Percentiles rank a stretch among this genome's conserved stretches.
phyloP scores from a whole-genome alignment of 2,797 vertebrate species.

The Myripristis jacobus region DNA sequence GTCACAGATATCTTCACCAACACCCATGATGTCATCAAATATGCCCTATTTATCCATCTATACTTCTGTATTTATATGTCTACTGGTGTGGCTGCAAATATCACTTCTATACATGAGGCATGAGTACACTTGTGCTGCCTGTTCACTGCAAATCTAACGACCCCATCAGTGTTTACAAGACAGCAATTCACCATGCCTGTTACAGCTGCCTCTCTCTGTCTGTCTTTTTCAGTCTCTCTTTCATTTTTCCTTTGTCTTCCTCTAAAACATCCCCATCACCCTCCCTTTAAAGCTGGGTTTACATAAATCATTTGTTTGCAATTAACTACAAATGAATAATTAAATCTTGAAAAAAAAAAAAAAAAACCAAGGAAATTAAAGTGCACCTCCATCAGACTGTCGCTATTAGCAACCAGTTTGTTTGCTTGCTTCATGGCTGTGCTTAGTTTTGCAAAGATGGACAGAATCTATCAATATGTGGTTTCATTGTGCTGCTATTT shows the following conservation, averaged over 20 bases:
- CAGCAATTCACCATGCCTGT: constrained; percentile 48
- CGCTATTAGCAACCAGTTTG: too few relatives aligned
- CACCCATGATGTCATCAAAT: not conserved
- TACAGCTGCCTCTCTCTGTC: constrained; percentile 29
- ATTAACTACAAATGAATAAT: too few relatives aligned
- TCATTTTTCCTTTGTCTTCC: constrained; percentile 6
- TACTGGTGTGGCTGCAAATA: not conserved
- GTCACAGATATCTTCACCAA: not conserved
- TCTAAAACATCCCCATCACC: constrained; percentile 16
- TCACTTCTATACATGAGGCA: constrained; percentile 31
- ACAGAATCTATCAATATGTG: too few relatives aligned
- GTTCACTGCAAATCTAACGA: constrained; percentile 45
- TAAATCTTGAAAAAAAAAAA: too few relatives aligned
- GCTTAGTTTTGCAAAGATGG: too few relatives aligned
- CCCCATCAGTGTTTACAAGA: constrained; percentile 27
- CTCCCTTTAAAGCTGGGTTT: too few relatives aligned
- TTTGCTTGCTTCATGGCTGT: too few relatives aligned
- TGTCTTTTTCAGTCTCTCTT: constrained; percentile 1
- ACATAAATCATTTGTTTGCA: too few relatives aligned
- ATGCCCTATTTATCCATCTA: not conserved
- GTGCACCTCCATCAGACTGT: too few relatives aligned
- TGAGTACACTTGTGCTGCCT: constrained; percentile 24
- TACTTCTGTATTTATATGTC: not conserved
- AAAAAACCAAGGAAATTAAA: too few relatives aligned
- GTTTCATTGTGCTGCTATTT: too few relatives aligned